Evolutionary conservation across 2,888 invertebrate genomes (phyloP).

Genomic region (Macaria notata): DNA sequence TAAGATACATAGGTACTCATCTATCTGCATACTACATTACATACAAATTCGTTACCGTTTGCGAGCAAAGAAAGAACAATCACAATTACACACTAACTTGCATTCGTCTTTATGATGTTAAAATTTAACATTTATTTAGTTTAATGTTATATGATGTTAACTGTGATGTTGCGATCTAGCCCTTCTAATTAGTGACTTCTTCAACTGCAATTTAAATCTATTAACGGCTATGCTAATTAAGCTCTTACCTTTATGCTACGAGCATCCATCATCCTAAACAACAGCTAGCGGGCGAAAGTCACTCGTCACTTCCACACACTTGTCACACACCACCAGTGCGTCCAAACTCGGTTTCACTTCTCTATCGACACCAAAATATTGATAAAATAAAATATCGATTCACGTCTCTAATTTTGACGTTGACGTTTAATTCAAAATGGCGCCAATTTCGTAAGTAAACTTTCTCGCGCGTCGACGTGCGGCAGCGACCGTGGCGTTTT

Average conservation of each 20-base stretch:
- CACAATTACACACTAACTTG: too few species aligned
- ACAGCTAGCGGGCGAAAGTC: constrained; percentile 60
- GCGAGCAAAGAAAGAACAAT: too few species aligned
- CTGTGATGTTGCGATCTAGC: too few species aligned
- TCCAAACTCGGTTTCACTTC: constrained; percentile 36
- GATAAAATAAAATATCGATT: constrained; percentile 12
- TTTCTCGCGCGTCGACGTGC: constrained; percentile 64
- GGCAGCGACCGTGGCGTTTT: constrained; percentile 48
- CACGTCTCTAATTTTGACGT: constrained; percentile 32
- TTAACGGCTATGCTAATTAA: too few species aligned
- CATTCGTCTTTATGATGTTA: too few species aligned
- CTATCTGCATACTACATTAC: too few species aligned
- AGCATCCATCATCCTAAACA: constrained; percentile 58
- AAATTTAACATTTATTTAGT: too few species aligned
- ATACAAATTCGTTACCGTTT: too few species aligned
- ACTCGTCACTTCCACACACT: constrained; percentile 57
- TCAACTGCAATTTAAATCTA: too few species aligned
- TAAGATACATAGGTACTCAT: too few species aligned
- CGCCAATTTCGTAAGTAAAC: constrained; percentile 58
- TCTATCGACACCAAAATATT: constrained; percentile 22
- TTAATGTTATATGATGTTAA: too few species aligned
- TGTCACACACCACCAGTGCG: constrained; percentile 48
- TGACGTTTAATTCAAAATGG: constrained; percentile 32
- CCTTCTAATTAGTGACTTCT: too few species aligned
- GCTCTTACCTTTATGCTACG: constrained; percentile 63